These are phyloP conservation scores for Smittia sp. DNA, from an alignment of 2,888 invertebrate genomes.

Conservation along the genomic window DNA sequence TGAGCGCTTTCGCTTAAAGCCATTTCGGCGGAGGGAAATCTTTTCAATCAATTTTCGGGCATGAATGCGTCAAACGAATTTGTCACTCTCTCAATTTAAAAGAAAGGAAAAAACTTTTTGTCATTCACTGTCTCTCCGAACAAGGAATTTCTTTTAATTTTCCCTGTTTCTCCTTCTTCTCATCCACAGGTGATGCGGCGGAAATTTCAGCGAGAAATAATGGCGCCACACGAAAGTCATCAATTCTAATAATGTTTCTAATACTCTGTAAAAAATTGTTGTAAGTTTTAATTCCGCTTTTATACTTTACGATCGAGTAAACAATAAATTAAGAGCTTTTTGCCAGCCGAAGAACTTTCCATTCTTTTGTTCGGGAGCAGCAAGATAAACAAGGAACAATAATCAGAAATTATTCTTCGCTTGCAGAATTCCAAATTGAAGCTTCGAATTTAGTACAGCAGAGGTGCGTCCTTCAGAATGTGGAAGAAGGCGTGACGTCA, in stretches of 20 bases:
- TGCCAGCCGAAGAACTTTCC: neutral
- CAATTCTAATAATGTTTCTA: slow-evolving; percentile 5
- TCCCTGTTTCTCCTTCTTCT: neutral
- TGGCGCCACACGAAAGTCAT: slow-evolving; percentile 13
- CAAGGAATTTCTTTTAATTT: neutral
- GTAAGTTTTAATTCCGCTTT: slow-evolving; percentile 3
- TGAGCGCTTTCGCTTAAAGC: neutral
- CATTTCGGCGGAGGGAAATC: neutral
- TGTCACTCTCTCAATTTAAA: slow-evolving; percentile 1
- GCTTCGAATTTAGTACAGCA: too few relatives aligned
- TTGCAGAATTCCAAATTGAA: neutral
- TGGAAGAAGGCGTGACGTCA: too few relatives aligned
- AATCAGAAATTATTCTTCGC: neutral
- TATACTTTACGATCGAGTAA: neutral
- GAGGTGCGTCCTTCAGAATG: too few relatives aligned
- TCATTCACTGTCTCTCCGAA: neutral
- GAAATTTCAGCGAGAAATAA: slow-evolving; percentile 17
- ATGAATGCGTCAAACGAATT: slow-evolving; percentile 11
- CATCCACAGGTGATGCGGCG: slow-evolving; percentile 14
- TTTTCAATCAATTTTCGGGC: slow-evolving; percentile 6
- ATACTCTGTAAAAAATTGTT: slow-evolving; percentile 3
- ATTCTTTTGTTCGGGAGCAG: neutral
- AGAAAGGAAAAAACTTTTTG: neutral
- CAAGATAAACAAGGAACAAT: neutral
- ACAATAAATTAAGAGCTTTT: neutral